Evolutionary conservation across 1,140 invertebrate genomes (phyloP), one percentile per base, ranked within the genome.

Genomic region (Homalodisca vitripennis): DNA sequence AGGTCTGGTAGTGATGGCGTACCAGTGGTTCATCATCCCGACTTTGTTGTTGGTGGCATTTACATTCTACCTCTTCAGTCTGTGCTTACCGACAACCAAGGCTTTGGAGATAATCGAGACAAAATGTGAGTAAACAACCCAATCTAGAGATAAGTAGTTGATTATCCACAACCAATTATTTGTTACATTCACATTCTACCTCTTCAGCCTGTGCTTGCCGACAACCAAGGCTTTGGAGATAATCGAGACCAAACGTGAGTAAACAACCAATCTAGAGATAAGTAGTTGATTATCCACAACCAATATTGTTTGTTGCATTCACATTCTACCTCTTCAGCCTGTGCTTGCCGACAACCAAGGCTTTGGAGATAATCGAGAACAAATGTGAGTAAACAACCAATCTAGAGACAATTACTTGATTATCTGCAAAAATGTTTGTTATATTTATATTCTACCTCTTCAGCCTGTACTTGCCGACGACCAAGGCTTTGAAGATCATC

Each of bases 141-240:
- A n/a, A n/a, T n/a, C n/a, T n/a, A n/a, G n/a, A n/a, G n/a, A n/a
- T n/a, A n/a, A 46, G 2, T 66, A 34, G 63, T 66, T 66, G 20
- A 46, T 66, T 13, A 20, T 66, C n/a, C 63, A 32, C 2, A 47
- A 32, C 10, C 63, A 47, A 1, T 1, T 66, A 20, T 27, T 66
- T 10, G 63, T n/a, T 6, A 12, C 47, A 22, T 66, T 66, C 41
- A 66, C 41, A 12, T 31, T 46, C 41, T 66, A 66, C 32, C 22
- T 66, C 17, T 66, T 66, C 63, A 46, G 22, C 2, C 10, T 46
- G 17, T 66, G 63, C 22, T 34, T 66, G 20, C 63, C 63, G 12
- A 47, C 63, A 14, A 66, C 63, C 20, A 66, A 66, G 32, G 63
- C 63, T 1, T 22, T 66, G 63, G 63, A 66, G 27, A 66, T 14